Base-by-base conservation (phyloP, 2,888 invertebrate species). In the Habroteleia sp. region DNA sequence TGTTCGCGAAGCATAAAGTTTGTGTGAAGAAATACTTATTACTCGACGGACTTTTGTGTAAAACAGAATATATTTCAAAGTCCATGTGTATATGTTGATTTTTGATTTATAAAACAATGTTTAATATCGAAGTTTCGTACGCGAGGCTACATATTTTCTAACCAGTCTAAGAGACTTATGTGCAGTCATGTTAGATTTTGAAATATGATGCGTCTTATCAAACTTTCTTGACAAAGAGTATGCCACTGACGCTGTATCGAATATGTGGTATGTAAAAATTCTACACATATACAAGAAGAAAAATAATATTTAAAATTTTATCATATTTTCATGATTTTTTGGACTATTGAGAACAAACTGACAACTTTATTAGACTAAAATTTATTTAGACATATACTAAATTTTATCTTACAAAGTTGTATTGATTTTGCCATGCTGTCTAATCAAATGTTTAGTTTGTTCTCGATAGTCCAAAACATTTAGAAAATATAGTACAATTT, bases 81-180 rank as follows among this genome's bases (percentile, higher is more conserved):
- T 54, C 54, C 20, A 20, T 13, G 42, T 44, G 65, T 42, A 37
- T 29, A 65, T 65, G 54, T 37, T 29, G 29, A 37, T 42, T 65
- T 37, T 39, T 48, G 66, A 56, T 66, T 66, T 56, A 54, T 39
- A 66, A 66, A 56, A 66, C 66, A 56, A 56, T 56, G 46, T 52
- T 52, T 66, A 56, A 65, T 46, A 48, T 56, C 46, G 10, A 56
- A 66, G 56, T 66, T 66, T 65, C 20, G 8, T 65, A 3, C 35
- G 7, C 10, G 7, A 14, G 37, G n/a, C 2, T 46, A 29, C 37
- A 23, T 23, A 39, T 52, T 35, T 42, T 31, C 42, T n/a, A n/a
- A n/a, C n/a, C n/a, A 20, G 44, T 13, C 54, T 44, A 8, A 39
- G 48, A 46, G 66, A 66, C 54, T 65, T 65, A 65, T 65, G 52